Conservation (phyloP, 2,797 vertebrate genomes). For the Hypotaenidia philippensis region DNA sequence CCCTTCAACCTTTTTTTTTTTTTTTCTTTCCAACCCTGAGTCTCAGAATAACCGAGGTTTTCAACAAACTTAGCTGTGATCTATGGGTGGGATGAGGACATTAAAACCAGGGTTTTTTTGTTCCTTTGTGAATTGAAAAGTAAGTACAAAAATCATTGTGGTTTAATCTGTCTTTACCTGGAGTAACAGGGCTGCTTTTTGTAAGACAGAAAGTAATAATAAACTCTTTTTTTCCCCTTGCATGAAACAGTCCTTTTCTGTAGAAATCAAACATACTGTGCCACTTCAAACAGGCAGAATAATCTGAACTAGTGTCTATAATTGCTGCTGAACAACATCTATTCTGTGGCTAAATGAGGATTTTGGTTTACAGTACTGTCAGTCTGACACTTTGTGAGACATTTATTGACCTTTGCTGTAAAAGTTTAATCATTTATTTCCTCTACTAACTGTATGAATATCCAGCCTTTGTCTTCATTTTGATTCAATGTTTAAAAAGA, state of each 20-base stretch:
- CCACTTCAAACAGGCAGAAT: background rate
- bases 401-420: background rate
- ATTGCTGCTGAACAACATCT: background rate
- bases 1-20: background rate
- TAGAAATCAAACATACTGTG: background rate
- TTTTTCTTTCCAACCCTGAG: rapidly evolving
- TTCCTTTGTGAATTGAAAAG: background rate
- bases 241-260: background rate
- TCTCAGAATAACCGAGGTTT: background rate
- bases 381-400: background rate
- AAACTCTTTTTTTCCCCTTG: background rate
- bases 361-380: background rate
- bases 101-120: background rate
- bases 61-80: background rate
- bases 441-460: background rate
- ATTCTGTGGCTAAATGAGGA: background rate
- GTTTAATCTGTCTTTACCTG: background rate
- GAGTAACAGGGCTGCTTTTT: background rate
- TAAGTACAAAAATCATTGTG: background rate
- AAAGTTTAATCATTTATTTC: background rate
- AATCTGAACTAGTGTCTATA: background rate
- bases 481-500: background rate
- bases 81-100: background rate
- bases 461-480: background rate
- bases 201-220: background rate